phyloP scores from a whole-genome alignment of 2,888 invertebrate species.

The Luffia ferchaultella region DNA sequence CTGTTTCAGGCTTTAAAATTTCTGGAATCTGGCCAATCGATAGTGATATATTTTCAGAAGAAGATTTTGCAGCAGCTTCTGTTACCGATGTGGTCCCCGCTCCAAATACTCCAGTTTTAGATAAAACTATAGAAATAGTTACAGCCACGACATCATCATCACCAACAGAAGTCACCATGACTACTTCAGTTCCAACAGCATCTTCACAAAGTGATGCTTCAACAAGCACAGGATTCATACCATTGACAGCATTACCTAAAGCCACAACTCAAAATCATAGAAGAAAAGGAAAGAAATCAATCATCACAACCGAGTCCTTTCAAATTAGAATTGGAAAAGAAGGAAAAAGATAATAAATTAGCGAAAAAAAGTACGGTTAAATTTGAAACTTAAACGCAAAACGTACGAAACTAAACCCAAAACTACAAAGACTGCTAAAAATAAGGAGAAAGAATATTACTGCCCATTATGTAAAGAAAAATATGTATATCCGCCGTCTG shows the following conservation, averaged over 20 bases:
- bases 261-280: not conserved
- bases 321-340: not conserved
- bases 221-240: not conserved
- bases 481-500: slow-evolving; percentile 10
- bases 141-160: not conserved
- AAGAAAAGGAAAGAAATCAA: not conserved
- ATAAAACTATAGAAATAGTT: not conserved
- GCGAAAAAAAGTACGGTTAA: not conserved
- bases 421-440: slow-evolving; percentile 1
- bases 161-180: not conserved
- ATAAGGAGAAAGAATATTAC: slow-evolving; percentile 5
- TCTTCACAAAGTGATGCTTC: not conserved
- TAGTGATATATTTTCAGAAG: slow-evolving; percentile 2
- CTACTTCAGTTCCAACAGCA: not conserved
- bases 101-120: not conserved
- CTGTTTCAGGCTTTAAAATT: slow-evolving; percentile 1
- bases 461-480: slow-evolving; percentile 7
- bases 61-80: slow-evolving; percentile 4
- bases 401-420: not conserved
- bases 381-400: too few species aligned
- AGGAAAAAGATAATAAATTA: slow-evolving; percentile 1
- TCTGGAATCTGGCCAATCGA: slow-evolving; percentile 5
- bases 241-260: not conserved
- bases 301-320: not conserved
- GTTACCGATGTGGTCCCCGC: not conserved